Conservation (phyloP, 2,113 vertebrate genomes). For the Centrocercus urophasianus region DNA sequence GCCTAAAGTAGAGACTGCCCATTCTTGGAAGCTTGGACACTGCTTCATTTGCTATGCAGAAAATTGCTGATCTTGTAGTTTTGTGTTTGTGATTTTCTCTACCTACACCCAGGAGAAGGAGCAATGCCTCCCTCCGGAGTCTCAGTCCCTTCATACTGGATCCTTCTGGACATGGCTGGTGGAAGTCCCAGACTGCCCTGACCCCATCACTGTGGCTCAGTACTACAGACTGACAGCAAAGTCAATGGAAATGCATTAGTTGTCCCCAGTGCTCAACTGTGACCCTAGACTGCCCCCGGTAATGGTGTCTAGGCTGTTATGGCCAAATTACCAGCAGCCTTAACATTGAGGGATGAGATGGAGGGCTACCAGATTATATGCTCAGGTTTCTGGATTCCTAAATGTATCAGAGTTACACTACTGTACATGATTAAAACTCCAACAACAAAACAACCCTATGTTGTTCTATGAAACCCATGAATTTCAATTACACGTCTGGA, state of each 20-base stretch:
- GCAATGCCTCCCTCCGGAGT: fast-evolving
- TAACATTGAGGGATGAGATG: fast-evolving
- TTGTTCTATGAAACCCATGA: background rate
- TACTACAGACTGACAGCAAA: background rate
- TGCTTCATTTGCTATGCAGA: background rate
- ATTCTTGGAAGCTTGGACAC: fast-evolving
- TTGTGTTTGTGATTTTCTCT: background rate
- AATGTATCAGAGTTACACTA: background rate
- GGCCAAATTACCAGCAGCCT: background rate
- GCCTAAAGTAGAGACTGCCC: background rate
- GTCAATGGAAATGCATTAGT: background rate
- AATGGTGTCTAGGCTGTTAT: fast-evolving
- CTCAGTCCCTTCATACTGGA: background rate
- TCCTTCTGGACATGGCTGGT: background rate
- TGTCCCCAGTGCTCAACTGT: background rate
- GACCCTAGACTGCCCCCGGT: background rate
- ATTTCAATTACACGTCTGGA: background rate
- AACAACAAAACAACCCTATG: fast-evolving
- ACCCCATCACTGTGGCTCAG: background rate
- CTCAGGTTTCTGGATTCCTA: background rate
- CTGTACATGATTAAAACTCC: background rate
- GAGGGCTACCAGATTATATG: background rate
- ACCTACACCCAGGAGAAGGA: background rate
- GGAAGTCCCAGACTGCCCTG: background rate
- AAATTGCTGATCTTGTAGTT: background rate